Evolutionary conservation across 2,888 invertebrate species (phyloP).

Genomic region (Pyrocoelia pectoralis): DNA sequence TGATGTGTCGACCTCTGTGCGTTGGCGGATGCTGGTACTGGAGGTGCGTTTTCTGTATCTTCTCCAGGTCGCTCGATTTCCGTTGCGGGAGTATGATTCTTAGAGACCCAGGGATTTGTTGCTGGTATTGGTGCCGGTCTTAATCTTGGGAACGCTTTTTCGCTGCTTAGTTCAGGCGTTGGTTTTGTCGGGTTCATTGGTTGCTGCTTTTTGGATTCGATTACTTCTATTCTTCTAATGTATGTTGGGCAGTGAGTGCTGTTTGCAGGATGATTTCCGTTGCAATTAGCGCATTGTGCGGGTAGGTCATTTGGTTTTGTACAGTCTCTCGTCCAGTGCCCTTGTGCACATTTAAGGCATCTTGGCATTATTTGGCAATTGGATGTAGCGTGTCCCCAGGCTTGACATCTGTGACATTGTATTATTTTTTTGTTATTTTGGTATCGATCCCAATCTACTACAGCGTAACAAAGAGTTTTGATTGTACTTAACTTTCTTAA

Average conservation of each 20-base stretch:
- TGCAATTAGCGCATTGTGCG: no score
- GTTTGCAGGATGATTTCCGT: background rate
- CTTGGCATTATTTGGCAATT: background rate
- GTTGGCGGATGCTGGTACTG: background rate
- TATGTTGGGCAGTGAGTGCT: background rate
- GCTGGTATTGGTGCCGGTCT: background rate
- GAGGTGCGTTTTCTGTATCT: background rate
- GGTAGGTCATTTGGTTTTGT: background rate
- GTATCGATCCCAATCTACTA: background rate
- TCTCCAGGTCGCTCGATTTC: background rate
- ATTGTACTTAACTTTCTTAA: no score
- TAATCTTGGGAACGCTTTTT: background rate
- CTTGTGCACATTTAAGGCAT: background rate
- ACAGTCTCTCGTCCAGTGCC: background rate
- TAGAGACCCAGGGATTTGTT: background rate
- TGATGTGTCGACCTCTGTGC: no score
- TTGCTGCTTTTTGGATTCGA: background rate
- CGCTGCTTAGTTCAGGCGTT: no score
- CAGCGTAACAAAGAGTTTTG: no score
- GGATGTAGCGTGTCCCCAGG: background rate
- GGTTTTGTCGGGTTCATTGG: background rate
- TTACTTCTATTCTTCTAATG: background rate
- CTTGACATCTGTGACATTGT: background rate
- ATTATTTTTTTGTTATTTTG: background rate
- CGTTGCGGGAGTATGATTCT: background rate